Percentiles rank a stretch among this genome's conserved stretches.
Conservation (phyloP, 2,113 vertebrate genomes). For the Clarias macrocephalus region DNA sequence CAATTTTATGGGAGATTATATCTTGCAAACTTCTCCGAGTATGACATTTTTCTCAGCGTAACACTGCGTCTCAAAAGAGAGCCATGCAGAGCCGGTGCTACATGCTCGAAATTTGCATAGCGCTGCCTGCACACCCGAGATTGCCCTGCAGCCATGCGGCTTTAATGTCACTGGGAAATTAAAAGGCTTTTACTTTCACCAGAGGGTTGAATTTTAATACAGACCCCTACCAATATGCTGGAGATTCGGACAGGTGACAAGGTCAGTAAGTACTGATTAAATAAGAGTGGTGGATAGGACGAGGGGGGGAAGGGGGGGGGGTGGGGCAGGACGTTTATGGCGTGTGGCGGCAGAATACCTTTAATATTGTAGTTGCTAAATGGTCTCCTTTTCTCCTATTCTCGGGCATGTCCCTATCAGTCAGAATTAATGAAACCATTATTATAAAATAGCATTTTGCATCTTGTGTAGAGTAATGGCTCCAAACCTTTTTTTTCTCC, state of each 20-base stretch:
- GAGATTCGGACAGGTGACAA: conserved; percentile 53
- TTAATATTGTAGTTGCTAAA: conserved; percentile 23
- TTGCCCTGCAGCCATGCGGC: conserved; percentile 79
- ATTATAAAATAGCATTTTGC: background rate
- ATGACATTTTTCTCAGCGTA: conserved; percentile 7
- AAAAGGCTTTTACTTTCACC: conserved; percentile 73
- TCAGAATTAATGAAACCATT: background rate
- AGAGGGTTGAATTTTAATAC: conserved; percentile 81
- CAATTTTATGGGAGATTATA: background rate
- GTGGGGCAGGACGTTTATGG: background rate
- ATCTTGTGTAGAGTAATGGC: background rate
- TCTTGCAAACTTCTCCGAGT: background rate
- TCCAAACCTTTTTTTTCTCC: background rate
- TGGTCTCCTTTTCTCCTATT: conserved; percentile 16
- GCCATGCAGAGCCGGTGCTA: conserved; percentile 12
- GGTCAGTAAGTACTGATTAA: conserved; percentile 63
- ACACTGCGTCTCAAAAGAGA: background rate
- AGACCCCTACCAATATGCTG: conserved; percentile 68
- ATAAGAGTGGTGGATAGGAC: conserved; percentile 43
- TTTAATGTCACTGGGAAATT: conserved; percentile 89
- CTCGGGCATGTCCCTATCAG: background rate
- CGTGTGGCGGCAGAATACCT: background rate
- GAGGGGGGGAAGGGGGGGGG: conserved; percentile 34
- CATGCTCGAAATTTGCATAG: conserved; percentile 58
- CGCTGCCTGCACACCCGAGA: conserved; percentile 70